Conservation (phyloP, 2,797 vertebrate genomes). For the Dendrocincla tyrannina region DNA sequence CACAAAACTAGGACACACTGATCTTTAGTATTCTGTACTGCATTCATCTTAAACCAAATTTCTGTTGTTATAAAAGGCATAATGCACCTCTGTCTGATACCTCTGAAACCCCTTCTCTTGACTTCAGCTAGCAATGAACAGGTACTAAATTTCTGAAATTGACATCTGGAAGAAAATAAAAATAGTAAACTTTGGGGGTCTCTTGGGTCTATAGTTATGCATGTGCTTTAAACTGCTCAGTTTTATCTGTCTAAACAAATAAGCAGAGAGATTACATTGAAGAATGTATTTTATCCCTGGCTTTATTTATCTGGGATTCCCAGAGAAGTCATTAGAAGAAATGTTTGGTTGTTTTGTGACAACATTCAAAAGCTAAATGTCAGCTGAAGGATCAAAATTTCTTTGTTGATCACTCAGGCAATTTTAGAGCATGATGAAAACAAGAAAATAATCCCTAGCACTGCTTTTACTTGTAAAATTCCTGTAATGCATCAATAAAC, state of each 20-base stretch:
- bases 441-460: background rate
- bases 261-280: background rate
- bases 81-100: background rate
- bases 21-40: background rate
- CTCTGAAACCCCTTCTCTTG: background rate
- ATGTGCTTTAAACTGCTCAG: background rate
- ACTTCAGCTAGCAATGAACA: background rate
- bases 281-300: background rate
- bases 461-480: constrained; percentile 41
- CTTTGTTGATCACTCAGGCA: background rate
- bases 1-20: background rate
- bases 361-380: background rate
- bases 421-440: background rate
- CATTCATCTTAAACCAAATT: background rate
- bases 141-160: background rate
- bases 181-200: background rate
- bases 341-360: background rate
- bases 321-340: background rate
- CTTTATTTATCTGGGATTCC: background rate
- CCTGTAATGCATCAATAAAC: constrained; percentile 31
- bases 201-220: background rate
- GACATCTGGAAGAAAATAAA: background rate
- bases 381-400: background rate
- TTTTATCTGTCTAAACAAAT: background rate
- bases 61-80: background rate